Evolutionary conservation across 1,140 invertebrate species (phyloP).

Genomic region (Drosophila pruinosa): DNA sequence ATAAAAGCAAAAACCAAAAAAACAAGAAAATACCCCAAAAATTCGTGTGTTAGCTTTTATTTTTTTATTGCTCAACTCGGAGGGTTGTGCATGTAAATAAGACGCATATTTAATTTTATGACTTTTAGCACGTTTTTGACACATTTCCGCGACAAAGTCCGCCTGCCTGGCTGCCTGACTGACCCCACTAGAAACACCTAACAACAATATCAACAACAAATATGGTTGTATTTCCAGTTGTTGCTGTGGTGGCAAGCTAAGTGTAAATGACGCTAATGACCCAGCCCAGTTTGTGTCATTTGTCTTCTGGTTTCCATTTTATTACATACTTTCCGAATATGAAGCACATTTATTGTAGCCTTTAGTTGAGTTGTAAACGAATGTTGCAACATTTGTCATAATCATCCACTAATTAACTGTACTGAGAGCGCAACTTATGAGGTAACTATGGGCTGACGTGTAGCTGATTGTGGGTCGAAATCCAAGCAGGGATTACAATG

Average conservation of each 20-base stretch:
- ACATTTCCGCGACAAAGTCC: slow-evolving; percentile 70
- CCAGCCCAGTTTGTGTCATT: slow-evolving; percentile 76
- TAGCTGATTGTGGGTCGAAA: not conserved
- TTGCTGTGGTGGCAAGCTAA: slow-evolving; percentile 46
- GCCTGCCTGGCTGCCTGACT: not conserved
- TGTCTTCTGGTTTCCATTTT: slow-evolving; percentile 47
- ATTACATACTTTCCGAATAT: slow-evolving; percentile 3
- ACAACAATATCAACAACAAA: slow-evolving; percentile 11
- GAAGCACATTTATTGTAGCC: slow-evolving; percentile 6
- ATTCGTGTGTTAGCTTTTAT: slow-evolving; percentile 32
- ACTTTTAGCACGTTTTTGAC: slow-evolving; percentile 82
- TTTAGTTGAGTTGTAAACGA: slow-evolving; percentile 55
- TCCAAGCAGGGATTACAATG: not conserved
- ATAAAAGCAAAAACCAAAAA: not conserved
- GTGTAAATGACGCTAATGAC: slow-evolving; percentile 81
- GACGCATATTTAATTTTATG: slow-evolving; percentile 81
- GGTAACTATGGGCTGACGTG: not conserved
- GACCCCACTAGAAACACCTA: slow-evolving; percentile 1
- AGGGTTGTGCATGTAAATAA: slow-evolving; percentile 67
- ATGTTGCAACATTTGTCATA: slow-evolving; percentile 55
- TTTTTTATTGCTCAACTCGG: slow-evolving; percentile 43
- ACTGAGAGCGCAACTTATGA: not conserved
- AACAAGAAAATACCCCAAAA: slow-evolving; percentile 67
- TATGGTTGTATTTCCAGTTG: slow-evolving; percentile 19
- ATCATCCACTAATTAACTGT: slow-evolving; percentile 41